These are phyloP conservation scores for Scaptomyza montana DNA, from an alignment of 1,140 invertebrate genomes.

Conservation along the genomic window DNA sequence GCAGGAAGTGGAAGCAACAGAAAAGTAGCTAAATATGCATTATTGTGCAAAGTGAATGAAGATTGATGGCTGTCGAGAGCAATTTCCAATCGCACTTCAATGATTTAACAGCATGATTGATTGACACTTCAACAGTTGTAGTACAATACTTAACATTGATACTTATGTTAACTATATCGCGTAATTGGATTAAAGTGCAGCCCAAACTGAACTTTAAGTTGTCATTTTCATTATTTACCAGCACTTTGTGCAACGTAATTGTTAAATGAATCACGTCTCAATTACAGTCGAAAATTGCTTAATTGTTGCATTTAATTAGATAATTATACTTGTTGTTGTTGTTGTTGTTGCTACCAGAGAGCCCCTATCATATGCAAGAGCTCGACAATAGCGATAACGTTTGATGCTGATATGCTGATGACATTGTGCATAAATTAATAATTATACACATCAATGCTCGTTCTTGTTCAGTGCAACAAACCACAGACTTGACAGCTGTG, in stretches of 20 bases:
- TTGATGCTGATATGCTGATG: background rate
- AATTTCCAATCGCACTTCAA: too few species aligned
- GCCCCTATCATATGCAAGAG: conserved; percentile 11
- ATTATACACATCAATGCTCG: conserved; percentile 32
- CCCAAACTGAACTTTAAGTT: too few species aligned
- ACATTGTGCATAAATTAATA: conserved; percentile 38
- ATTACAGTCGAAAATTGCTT: conserved; percentile 25
- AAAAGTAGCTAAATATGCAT: background rate
- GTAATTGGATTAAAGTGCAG: background rate
- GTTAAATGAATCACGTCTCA: conserved; percentile 29
- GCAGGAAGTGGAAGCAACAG: background rate
- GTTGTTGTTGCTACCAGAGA: background rate
- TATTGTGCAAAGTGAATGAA: conserved; percentile 6
- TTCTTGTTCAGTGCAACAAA: conserved; percentile 14
- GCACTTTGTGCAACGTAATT: conserved; percentile 14
- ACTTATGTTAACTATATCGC: background rate
- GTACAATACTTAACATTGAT: too few species aligned
- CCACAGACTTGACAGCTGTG: conserved; percentile 63
- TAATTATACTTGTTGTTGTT: conserved; percentile 21
- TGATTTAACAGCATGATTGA: background rate
- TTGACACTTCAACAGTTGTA: background rate
- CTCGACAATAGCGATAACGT: too few species aligned
- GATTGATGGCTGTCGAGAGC: conserved; percentile 25
- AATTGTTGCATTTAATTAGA: conserved; percentile 39
- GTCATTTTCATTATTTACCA: background rate